Base-by-base conservation (phyloP, 2,113 vertebrate genomes). In the Plotosus lineatus region DNA sequence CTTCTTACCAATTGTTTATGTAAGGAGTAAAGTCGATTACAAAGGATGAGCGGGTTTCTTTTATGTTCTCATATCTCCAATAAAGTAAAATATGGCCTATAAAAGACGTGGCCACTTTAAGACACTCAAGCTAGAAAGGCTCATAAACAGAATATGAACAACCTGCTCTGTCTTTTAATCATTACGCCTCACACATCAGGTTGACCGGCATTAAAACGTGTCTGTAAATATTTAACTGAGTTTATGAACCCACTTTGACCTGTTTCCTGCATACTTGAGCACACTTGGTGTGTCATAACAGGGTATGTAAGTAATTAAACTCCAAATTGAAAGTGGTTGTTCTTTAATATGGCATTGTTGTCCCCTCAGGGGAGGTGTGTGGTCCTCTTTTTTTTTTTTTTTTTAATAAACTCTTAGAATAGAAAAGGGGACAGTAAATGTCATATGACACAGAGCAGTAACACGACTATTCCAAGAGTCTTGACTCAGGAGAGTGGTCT, bases 201-300 rank as follows among this genome's bases (percentile, higher is more conserved):
- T 50, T 53, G 75, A 56, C 61, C 75, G 81, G 83, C 78, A 83
- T 83, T 86, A 85, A 84, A 74, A 55, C 77, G n/a, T 60, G 63
- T 82, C 38, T 75, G 89, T 92, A 83, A 90, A 91, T 93, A 84
- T 90, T 26, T 91, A 90, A 90, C 89, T 75, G 44, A 33, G 48
- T 78, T 83, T 83, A 85, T 61, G 55, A 73, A 56, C 56, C 77
- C 65, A 51, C 78, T 50, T 84, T 82, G 66, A 56, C 68, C 55
- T 66, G 58, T 38, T 40, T 50, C 79, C 58, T 72, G 28, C 60
- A 69, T 26, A 73, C 83, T 71, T 42, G 15, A 58, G 23, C 26
- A 33, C 42, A 79, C 60, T 65, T 23, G 53, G 4, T 58, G 53
- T 26, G 69, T 73, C 69, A 28, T 73, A 11, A 40, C 19, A 63